Evolutionary conservation across 2,888 invertebrate species (phyloP).

Genomic region (Lutraria lutraria): DNA sequence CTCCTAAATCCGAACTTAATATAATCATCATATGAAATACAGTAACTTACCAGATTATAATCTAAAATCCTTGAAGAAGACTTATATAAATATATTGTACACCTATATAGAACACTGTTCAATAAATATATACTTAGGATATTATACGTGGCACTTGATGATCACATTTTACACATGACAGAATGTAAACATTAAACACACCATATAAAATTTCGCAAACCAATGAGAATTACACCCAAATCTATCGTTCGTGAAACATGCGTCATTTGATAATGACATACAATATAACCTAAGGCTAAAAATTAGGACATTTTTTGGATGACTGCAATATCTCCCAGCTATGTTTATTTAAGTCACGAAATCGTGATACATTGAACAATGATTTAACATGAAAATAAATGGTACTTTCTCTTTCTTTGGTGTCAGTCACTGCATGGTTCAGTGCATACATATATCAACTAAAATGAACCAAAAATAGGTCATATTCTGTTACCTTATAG

Average conservation of each 20-base stretch:
- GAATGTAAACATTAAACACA: neutral
- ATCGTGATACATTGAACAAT: neutral
- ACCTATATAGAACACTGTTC: neutral
- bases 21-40: neutral
- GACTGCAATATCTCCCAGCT: neutral
- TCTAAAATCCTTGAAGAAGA: neutral
- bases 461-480: too few relatives aligned
- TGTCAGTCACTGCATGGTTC: neutral
- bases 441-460: neutral
- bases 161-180: neutral
- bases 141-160: neutral
- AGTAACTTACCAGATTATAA: neutral
- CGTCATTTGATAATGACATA: constrained; percentile 5
- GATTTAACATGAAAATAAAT: neutral
- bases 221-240: neutral
- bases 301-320: neutral
- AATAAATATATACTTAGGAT: neutral
- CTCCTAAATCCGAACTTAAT: neutral
- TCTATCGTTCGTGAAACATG: neutral
- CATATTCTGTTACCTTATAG: too few relatives aligned
- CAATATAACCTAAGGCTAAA: neutral
- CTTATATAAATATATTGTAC: neutral
- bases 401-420: neutral
- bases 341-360: neutral
- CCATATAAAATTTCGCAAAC: neutral